Conservation (phyloP, 1,140 invertebrate species). For the Cydia amplana region DNA sequence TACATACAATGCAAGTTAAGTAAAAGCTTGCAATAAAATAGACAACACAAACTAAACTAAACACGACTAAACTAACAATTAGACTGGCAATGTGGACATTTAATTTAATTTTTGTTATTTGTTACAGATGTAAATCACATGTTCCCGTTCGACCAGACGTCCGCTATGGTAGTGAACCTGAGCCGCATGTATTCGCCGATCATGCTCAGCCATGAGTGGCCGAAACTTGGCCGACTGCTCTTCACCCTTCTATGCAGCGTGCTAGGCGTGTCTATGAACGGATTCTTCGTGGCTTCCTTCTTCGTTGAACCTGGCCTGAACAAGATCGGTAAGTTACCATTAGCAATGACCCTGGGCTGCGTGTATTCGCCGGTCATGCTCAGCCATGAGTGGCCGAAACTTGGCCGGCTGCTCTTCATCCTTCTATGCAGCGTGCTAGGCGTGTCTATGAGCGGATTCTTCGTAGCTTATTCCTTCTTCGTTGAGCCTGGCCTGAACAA, state of each 20-base stretch:
- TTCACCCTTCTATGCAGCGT: conserved; percentile 83
- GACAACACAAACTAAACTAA: no score
- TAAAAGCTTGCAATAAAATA: no score
- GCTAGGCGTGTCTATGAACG: conserved; percentile 77
- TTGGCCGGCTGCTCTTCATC: conserved; percentile 84
- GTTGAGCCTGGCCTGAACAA: conserved; percentile 48
- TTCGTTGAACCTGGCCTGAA: conserved; percentile 51
- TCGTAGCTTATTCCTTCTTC: conserved; percentile 55
- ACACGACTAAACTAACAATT: no score
- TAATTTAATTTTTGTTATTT: no score
- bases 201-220: conserved; percentile 84
- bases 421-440: conserved; percentile 84
- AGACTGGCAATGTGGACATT: no score
- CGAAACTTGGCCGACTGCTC: conserved; percentile 83
- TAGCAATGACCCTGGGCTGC: background rate
- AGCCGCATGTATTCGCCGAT: conserved; percentile 78
- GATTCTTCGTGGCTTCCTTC: conserved; percentile 57
- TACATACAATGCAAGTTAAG: no score
- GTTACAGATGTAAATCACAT: no score
- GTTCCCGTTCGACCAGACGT: no score
- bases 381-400: conserved; percentile 84
- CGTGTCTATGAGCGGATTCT: conserved; percentile 56
- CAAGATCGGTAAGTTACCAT: conserved; percentile 48
- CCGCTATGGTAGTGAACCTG: background rate
- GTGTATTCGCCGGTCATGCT: conserved; percentile 82